Evolutionary conservation across 1,140 invertebrate species (phyloP).

Genomic region (Teleopsis dalmanni): DNA sequence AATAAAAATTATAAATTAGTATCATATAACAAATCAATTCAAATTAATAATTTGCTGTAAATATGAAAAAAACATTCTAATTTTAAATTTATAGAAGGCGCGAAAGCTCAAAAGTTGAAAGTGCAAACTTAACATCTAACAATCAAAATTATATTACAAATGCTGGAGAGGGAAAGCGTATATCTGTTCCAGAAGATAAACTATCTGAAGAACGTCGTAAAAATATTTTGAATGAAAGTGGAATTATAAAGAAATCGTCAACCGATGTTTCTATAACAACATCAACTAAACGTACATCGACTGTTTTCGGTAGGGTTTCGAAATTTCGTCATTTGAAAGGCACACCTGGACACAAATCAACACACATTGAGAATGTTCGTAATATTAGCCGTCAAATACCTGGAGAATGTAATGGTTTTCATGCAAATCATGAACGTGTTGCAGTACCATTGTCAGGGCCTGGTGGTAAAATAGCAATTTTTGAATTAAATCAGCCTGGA

Average conservation of each 20-base stretch:
- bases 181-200: conserved; percentile 39
- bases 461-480: conserved; percentile 80
- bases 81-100: conserved; percentile 23
- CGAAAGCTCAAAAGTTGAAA: conserved; percentile 33
- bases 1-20: not conserved
- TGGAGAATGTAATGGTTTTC: conserved; percentile 89
- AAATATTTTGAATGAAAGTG: conserved; percentile 8
- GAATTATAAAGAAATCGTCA: conserved; percentile 33
- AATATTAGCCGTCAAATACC: conserved; percentile 86
- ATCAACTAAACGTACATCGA: conserved; percentile 69
- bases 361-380: conserved; percentile 85
- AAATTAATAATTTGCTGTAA: not conserved
- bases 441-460: conserved; percentile 81
- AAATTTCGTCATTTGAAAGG: conserved; percentile 91
- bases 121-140: too few species aligned
- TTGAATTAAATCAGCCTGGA: conserved; percentile 74
- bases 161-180: conserved; percentile 28
- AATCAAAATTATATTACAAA: too few species aligned
- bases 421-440: conserved; percentile 76
- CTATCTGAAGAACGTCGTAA: conserved; percentile 31
- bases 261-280: conserved; percentile 53
- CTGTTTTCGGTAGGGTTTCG: conserved; percentile 81
- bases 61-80: not conserved
- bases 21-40: not conserved
- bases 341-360: conserved; percentile 79